Base-by-base conservation (phyloP, 2,113 vertebrate species). In the Mormoops blainvillei region DNA sequence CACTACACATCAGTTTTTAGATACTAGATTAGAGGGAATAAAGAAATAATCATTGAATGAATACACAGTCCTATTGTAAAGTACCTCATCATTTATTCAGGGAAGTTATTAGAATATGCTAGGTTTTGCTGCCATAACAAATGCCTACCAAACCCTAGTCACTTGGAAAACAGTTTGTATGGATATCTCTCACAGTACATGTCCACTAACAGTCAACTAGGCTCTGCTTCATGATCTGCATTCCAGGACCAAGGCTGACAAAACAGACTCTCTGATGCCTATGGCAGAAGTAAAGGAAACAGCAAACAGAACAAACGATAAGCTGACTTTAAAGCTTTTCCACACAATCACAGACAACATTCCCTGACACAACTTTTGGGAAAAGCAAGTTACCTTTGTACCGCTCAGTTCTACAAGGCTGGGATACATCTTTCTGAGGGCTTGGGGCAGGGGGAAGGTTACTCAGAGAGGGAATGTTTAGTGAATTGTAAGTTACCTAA, bases 371-470 rank as follows among this genome's bases (percentile, higher is more conserved):
- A 91, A 43, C 4, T 84, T 80, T 52, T n/a, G 58, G 56, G 26
- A 63, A 58, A 85, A 22, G 5, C 3, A 16, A 89, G 19, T 71
- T 63, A 26, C 18, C 14, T 92, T 87, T 77, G 2, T 63, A 33
- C 19, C 43, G 18, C 5, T 81, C 18, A 65, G 18, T 58, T 90
- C 41, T 80, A n/a, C 16, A 87, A 77, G 20, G 3, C 15, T 90
- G 20, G 22, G 14, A 13, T 67, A n/a, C 41, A 45, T 41, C 33
- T 50, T 80, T 89, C 65, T 77, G 1, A 0, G 7, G 4, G 26
- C 1, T 43, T 11, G 0, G 0, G 2, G 18, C 22, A 24, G 2
- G 13, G 13, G 26, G 4, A 9, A 10, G 33, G 4, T 24, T 87
- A 68, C 36, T 31, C 33, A 81, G 3, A n/a, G 9, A 65, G 12